Conservation (phyloP, 2,888 invertebrate genomes). For the Drosophila limbata region DNA sequence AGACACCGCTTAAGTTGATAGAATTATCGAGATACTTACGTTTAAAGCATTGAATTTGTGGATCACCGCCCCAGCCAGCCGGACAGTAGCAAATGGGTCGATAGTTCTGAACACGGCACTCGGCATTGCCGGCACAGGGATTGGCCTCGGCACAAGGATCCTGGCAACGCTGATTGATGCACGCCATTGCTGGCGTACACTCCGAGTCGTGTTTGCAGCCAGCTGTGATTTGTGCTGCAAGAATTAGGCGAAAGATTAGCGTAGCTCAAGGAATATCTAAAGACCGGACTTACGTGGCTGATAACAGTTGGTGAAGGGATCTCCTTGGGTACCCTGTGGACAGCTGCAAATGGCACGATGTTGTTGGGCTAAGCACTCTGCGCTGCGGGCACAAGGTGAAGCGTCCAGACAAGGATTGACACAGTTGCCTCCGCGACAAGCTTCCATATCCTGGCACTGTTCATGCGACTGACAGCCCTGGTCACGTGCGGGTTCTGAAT, state of each 20-base stretch:
- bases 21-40: constrained; percentile 87
- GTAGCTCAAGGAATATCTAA: neutral
- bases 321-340: constrained; percentile 90
- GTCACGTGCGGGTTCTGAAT: constrained; percentile 83
- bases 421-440: constrained; percentile 90
- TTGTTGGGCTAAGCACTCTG: constrained; percentile 90
- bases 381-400: constrained; percentile 91
- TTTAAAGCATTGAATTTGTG: constrained; percentile 93
- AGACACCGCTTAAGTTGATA: neutral
- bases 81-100: constrained; percentile 94
- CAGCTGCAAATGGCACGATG: constrained; percentile 93
- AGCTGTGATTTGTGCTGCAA: constrained; percentile 85
- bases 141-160: constrained; percentile 92
- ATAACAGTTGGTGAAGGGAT: constrained; percentile 92
- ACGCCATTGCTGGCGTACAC: constrained; percentile 92
- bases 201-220: constrained; percentile 91
- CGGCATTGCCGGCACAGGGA: constrained; percentile 92
- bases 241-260: neutral
- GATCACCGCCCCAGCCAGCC: constrained; percentile 94
- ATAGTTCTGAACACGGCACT: constrained; percentile 91
- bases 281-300: constrained; percentile 73
- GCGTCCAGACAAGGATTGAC: constrained; percentile 89
- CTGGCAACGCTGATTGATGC: constrained; percentile 92
- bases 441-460: constrained; percentile 90
- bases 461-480: constrained; percentile 90